Conservation (phyloP, 2,113 vertebrate species). For the Pelusios castaneus region DNA sequence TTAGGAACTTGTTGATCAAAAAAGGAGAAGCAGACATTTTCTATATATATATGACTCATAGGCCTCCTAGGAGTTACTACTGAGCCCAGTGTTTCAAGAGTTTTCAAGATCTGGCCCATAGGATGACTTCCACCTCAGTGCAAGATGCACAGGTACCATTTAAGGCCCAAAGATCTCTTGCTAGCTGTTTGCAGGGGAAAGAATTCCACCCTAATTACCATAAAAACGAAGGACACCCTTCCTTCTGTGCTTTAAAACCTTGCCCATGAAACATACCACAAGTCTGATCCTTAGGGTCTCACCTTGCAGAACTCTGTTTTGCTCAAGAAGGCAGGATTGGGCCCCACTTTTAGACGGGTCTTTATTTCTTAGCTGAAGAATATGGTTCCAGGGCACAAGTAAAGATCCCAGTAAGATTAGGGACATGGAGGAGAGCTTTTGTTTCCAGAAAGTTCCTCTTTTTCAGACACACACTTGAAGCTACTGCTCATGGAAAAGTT, state of each 20-base stretch:
- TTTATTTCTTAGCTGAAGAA: not conserved
- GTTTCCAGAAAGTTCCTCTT: not conserved
- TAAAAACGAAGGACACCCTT: not conserved
- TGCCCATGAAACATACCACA: not conserved
- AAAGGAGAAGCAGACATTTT: not conserved
- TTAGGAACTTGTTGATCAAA: not conserved
- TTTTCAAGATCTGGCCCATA: not conserved
- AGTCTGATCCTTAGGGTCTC: not conserved
- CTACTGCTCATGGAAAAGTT: not conserved
- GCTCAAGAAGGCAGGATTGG: not conserved
- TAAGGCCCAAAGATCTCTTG: not conserved
- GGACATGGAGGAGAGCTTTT: not conserved
- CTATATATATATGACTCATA: rapidly evolving
- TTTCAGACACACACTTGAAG: not conserved
- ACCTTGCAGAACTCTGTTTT: not conserved
- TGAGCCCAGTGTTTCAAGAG: not conserved
- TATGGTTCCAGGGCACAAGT: not conserved
- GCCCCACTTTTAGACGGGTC: not conserved
- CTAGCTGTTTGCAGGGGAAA: not conserved
- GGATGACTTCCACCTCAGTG: not conserved
- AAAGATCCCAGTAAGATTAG: not conserved
- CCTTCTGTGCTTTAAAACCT: not conserved
- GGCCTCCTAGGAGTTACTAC: not conserved
- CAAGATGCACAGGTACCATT: not conserved
- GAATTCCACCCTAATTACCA: not conserved